phyloP scores from a whole-genome alignment of 1,140 invertebrate genomes.

The Nasonia giraulti region DNA sequence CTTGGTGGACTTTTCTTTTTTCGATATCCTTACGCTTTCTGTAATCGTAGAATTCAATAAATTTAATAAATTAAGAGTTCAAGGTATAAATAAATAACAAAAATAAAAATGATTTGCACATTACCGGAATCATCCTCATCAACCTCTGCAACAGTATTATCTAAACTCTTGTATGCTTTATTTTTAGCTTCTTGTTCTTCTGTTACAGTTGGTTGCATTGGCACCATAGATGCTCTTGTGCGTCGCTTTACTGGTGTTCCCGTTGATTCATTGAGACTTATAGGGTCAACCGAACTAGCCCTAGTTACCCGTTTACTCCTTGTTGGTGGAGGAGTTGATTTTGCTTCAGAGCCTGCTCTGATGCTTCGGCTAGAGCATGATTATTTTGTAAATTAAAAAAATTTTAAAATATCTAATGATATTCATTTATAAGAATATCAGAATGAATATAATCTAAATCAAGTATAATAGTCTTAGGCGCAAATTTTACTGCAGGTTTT shows the following conservation, averaged over 20 bases:
- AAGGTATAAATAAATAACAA: slow-evolving; percentile 10
- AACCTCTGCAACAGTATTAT: slow-evolving; percentile 39
- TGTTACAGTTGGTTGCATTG: slow-evolving; percentile 52
- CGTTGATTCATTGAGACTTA: slow-evolving; percentile 36
- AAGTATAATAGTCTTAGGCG: not conserved
- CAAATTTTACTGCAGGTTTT: not conserved
- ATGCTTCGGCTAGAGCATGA: slow-evolving; percentile 51
- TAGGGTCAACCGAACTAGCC: slow-evolving; percentile 61
- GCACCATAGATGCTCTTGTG: slow-evolving; percentile 54
- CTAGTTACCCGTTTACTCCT: slow-evolving; percentile 59
- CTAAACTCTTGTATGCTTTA: slow-evolving; percentile 27
- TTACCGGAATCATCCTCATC: slow-evolving; percentile 51
- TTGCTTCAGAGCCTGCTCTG: slow-evolving; percentile 64
- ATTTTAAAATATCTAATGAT: not conserved
- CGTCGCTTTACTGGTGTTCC: slow-evolving; percentile 53
- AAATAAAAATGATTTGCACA: not conserved
- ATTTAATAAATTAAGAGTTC: not conserved
- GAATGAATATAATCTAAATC: not conserved
- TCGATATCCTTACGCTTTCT: slow-evolving; percentile 20
- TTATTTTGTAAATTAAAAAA: slow-evolving; percentile 2
- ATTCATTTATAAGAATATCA: not conserved
- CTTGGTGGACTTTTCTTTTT: slow-evolving; percentile 26
- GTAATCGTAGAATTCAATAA: not conserved
- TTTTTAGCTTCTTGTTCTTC: slow-evolving; percentile 57
- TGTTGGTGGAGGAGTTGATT: slow-evolving; percentile 52